These are phyloP conservation scores for Agrochola macilenta DNA, from an alignment of 2,888 invertebrate genomes.

Conservation along the genomic window DNA sequence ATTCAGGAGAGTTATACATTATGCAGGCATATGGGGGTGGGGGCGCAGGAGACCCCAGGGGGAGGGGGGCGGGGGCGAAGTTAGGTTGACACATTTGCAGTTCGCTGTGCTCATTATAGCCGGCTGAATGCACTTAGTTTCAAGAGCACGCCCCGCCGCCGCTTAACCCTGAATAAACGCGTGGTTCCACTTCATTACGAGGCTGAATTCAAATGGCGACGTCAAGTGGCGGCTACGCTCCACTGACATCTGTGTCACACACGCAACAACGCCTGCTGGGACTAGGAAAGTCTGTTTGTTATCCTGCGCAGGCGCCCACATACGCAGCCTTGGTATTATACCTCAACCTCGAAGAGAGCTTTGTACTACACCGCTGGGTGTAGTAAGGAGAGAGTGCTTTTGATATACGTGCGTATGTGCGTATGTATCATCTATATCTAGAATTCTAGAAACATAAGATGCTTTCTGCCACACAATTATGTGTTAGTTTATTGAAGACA, in stretches of 20 bases:
- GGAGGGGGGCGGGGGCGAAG: conserved; percentile 16
- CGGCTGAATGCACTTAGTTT: conserved; percentile 67
- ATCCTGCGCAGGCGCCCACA: conserved; percentile 1
- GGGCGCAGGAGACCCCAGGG: neutral
- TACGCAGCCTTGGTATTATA: neutral
- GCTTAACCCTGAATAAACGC: conserved; percentile 65
- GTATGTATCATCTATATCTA: neutral
- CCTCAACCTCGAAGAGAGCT: neutral
- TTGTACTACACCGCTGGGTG: neutral
- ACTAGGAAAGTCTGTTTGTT: neutral
- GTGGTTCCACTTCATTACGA: conserved; percentile 58
- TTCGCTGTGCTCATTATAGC: conserved; percentile 68
- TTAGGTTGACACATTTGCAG: conserved; percentile 70
- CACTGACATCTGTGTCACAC: neutral
- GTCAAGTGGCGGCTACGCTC: conserved; percentile 14
- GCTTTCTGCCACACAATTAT: neutral
- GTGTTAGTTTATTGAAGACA: neutral
- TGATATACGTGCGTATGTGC: neutral
- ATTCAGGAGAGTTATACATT: conserved; percentile 65
- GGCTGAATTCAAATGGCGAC: conserved; percentile 49
- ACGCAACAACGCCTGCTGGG: neutral
- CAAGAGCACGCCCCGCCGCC: conserved; percentile 63
- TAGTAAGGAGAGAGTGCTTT: neutral
- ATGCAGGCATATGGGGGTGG: conserved; percentile 51
- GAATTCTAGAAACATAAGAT: neutral